Conservation (phyloP, 2,888 invertebrate genomes). For the Pyralis farinalis region DNA sequence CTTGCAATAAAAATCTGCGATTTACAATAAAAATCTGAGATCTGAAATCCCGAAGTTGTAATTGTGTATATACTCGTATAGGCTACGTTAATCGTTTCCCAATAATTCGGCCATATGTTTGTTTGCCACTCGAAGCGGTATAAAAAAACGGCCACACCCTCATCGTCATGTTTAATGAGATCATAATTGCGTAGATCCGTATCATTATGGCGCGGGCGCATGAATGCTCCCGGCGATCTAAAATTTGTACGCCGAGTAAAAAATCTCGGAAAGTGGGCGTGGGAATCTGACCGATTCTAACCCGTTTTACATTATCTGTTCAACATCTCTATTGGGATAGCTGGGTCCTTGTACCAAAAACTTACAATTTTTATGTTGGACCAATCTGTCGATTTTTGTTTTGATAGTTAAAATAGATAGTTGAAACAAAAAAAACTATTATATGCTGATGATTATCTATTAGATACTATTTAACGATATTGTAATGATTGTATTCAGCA, state of each 20-base stretch:
- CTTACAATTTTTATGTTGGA: constrained; percentile 10
- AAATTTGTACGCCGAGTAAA: constrained; percentile 27
- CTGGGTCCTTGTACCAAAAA: constrained; percentile 13
- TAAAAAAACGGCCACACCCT: background rate
- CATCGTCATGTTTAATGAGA: constrained; percentile 17
- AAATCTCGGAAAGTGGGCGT: constrained; percentile 48
- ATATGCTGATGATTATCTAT: too few species aligned
- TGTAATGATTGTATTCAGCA: too few species aligned
- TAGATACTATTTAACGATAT: too few species aligned
- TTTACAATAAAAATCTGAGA: too few species aligned
- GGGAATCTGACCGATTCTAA: constrained; percentile 44
- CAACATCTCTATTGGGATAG: constrained; percentile 47
- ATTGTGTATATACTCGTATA: too few species aligned
- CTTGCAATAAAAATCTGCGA: too few species aligned
- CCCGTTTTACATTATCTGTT: constrained; percentile 45
- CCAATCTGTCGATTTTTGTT: constrained; percentile 8
- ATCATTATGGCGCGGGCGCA: constrained; percentile 61
- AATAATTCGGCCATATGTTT: too few species aligned
- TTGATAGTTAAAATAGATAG: constrained; percentile 14
- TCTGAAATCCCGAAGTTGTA: too few species aligned
- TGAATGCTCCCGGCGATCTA: constrained; percentile 8
- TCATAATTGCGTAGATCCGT: constrained; percentile 68
- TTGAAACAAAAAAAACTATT: too few species aligned
- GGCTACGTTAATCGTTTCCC: too few species aligned
- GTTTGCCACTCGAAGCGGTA: too few species aligned